Evolutionary conservation across 2,888 invertebrate species (phyloP).

Genomic region (Andrena bicolor): DNA sequence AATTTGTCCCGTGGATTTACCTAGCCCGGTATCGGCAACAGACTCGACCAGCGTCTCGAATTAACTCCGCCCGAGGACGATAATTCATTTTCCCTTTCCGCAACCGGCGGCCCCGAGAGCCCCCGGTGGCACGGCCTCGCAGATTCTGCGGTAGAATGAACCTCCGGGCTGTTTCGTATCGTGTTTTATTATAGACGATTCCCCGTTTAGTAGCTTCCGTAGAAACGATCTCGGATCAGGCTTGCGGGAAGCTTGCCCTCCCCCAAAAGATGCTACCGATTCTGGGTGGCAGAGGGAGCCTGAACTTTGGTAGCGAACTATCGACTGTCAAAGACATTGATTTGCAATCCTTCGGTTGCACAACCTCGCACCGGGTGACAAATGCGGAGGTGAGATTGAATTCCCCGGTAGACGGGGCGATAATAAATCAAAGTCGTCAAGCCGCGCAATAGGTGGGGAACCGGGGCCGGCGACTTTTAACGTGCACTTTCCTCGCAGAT

Average conservation of each 20-base stretch:
- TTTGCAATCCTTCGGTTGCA: too few species aligned
- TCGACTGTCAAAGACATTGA: too few species aligned
- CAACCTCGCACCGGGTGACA: too few species aligned
- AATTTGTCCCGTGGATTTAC: slow-evolving; percentile 32
- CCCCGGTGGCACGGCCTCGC: neutral
- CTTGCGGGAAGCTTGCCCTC: too few species aligned
- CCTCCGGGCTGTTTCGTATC: neutral
- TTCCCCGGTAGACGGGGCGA: neutral
- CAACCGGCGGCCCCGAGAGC: neutral
- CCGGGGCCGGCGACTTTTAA: neutral
- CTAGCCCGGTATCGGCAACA: slow-evolving; percentile 3
- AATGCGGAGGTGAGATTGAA: neutral
- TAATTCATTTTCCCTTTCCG: slow-evolving; percentile 10
- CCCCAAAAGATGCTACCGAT: too few species aligned
- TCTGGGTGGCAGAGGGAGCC: too few species aligned
- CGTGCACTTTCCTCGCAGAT: neutral
- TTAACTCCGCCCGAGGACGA: slow-evolving; percentile 3
- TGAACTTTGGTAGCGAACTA: too few species aligned
- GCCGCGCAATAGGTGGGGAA: neutral
- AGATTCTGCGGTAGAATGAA: neutral
- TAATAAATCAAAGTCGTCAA: neutral
- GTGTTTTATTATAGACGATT: too few species aligned
- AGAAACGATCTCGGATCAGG: too few species aligned
- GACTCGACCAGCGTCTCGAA: slow-evolving; percentile 15
- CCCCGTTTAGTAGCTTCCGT: too few species aligned